Evolutionary conservation across 2,113 vertebrate genomes (phyloP).

Genomic region (Odocoileus virginianus): DNA sequence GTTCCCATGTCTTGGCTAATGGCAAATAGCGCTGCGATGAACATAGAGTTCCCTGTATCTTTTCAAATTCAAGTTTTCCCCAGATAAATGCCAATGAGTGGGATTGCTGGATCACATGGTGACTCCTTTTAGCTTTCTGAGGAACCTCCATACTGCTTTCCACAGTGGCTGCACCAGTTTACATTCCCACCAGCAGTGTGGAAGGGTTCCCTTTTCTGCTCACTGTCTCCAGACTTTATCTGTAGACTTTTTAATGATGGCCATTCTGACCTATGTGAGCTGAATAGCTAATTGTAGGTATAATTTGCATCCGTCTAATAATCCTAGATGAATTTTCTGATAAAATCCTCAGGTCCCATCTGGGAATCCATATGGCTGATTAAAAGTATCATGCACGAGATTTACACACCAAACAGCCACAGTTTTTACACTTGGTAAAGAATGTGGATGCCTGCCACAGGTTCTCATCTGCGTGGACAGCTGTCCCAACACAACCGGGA

Average conservation of each 20-base stretch:
- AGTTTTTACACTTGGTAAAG: conserved; percentile 31
- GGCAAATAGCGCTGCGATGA: background rate
- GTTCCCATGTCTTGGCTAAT: background rate
- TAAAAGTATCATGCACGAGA: conserved; percentile 44
- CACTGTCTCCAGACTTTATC: background rate
- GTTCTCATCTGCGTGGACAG: background rate
- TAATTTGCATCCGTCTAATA: background rate
- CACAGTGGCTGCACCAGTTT: too few species aligned
- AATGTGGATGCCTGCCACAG: background rate
- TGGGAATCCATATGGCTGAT: background rate
- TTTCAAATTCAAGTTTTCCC: background rate
- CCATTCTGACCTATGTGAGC: background rate
- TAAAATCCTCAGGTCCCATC: conserved; percentile 17
- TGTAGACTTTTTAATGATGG: background rate
- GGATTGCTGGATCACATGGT: background rate
- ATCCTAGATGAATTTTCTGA: conserved; percentile 5
- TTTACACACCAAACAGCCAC: conserved; percentile 36
- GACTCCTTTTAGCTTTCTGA: background rate
- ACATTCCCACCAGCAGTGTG: background rate
- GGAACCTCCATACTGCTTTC: background rate
- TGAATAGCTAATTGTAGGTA: background rate
- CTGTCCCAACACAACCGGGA: background rate
- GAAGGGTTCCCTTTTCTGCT: background rate
- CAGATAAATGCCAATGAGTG: too few species aligned
- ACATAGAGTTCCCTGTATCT: background rate